These are phyloP conservation scores for Pimpla rufipes DNA, from an alignment of 2,888 invertebrate species.

Conservation along the genomic window DNA sequence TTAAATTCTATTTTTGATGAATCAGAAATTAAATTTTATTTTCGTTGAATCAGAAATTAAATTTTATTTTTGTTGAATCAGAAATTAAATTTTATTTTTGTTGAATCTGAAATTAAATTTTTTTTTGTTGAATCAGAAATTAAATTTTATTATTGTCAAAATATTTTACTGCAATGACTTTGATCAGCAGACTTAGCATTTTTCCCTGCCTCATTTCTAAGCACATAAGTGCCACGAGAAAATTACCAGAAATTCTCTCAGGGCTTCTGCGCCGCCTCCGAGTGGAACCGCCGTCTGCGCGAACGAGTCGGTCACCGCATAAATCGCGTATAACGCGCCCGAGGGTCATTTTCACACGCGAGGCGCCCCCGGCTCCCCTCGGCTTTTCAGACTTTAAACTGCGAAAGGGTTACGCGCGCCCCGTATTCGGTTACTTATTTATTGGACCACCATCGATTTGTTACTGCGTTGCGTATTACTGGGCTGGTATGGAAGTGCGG, in stretches of 20 bases:
- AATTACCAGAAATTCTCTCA: slow-evolving; percentile 41
- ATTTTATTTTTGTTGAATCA: too few species aligned
- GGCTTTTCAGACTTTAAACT: slow-evolving; percentile 78
- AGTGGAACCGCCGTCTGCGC: slow-evolving; percentile 4
- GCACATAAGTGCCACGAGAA: slow-evolving; percentile 26
- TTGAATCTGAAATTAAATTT: too few species aligned
- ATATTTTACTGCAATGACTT: too few species aligned
- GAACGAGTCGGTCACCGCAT: slow-evolving; percentile 35
- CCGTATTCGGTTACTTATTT: slow-evolving; percentile 82
- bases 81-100: too few species aligned
- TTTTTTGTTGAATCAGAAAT: too few species aligned
- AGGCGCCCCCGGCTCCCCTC: slow-evolving; percentile 39
- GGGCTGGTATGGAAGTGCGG: not conserved
- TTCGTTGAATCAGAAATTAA: too few species aligned
- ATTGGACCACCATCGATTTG: slow-evolving; percentile 82
- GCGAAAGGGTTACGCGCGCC: slow-evolving; percentile 75
- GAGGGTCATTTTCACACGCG: slow-evolving; percentile 70
- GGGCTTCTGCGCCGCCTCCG: slow-evolving; percentile 1
- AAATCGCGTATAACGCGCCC: slow-evolving; percentile 54
- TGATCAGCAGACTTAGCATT: too few species aligned
- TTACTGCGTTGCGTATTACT: slow-evolving; percentile 73
- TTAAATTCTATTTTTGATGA: too few species aligned
- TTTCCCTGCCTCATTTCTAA: too few species aligned
- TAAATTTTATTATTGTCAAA: too few species aligned
- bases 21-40: too few species aligned